Base-by-base conservation (phyloP, 2,888 invertebrate genomes). In the Andrena chrysosceles region DNA sequence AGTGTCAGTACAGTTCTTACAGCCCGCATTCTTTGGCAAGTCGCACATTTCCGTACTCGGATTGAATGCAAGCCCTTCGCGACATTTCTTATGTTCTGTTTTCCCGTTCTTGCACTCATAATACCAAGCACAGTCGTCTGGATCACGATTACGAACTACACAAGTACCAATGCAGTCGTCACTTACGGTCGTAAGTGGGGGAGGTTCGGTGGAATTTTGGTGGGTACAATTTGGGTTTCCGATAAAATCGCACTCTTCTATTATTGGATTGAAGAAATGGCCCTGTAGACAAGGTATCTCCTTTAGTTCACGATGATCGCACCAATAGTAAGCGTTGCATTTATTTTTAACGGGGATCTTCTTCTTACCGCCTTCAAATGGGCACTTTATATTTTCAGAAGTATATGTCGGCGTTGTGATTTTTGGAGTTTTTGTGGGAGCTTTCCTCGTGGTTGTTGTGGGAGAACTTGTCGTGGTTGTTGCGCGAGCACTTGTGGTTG, bases 71-170 rank as follows among this genome's bases (percentile, higher is more conserved):
- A 89, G 77, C 13, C 82, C 76, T 1, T 52, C 2, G 29, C 88
- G 87, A 68, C 91, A 91, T 20, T 74, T 20, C 48, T 26, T 59
- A 0, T 69, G 1, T 3, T 78, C 60, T 54, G 87, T 87, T 5
- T 23, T 5, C 0, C 88, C 90, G 5, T 67, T 20, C 0, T 71
- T 62, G 16, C 92, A 91, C 35, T 85, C 69, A 63, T 89, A 90
- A 68, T 87, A 91, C 2, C 59, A 13, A 0, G 83, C 75, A 63
- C 91, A 91, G 33, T 87, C 72, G 0, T n/a, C 35, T 29, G 80
- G 78, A 64, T 91, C 85, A 0, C 87, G 49, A 1, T 16, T 13
- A 2, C 63, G 70, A 26, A 2, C 1, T 0, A 48, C 3, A 33
- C 76, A 33, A 2, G 8, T 0, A 10, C 76, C 62, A 2, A 10